Conservation (phyloP, 2,888 invertebrate genomes). For the Anagyrus pseudococci region DNA sequence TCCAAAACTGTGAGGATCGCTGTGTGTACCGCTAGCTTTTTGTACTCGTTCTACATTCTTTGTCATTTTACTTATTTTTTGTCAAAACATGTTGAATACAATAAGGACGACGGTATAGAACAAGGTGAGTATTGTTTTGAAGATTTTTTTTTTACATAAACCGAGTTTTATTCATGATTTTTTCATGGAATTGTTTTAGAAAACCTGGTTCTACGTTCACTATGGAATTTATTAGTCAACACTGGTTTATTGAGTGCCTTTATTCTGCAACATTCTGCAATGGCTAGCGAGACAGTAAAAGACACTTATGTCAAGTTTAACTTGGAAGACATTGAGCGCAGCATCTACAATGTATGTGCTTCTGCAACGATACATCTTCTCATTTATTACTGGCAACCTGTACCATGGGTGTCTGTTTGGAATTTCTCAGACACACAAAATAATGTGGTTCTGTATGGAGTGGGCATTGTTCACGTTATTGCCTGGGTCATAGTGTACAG, state of each 20-base stretch:
- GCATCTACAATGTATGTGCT: conserved; percentile 51
- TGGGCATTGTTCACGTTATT: conserved; percentile 63
- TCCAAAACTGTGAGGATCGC: conserved; percentile 52
- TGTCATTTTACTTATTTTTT: conserved; percentile 66
- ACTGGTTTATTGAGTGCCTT: conserved; percentile 64
- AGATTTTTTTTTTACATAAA: conserved; percentile 4
- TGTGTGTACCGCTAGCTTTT: conserved; percentile 61
- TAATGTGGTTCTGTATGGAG: conserved; percentile 62
- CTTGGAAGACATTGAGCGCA: conserved; percentile 57
- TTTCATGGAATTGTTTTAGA: too few species aligned
- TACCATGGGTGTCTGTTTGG: conserved; percentile 65
- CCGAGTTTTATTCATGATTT: conserved; percentile 20
- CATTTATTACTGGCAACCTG: conserved; percentile 64
- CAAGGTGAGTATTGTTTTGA: conserved; percentile 40
- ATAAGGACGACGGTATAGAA: conserved; percentile 33
- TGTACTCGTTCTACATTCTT: conserved; percentile 65
- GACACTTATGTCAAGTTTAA: conserved; percentile 59
- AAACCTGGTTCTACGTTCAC: conserved; percentile 50
- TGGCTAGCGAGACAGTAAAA: conserved; percentile 64
- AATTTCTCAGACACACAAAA: conserved; percentile 63
- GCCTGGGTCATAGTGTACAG: conserved; percentile 69
- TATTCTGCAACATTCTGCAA: conserved; percentile 67
- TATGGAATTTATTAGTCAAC: conserved; percentile 62
- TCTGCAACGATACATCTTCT: conserved; percentile 63
- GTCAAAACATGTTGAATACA: conserved; percentile 61